phyloP scores from a whole-genome alignment of 2,888 invertebrate genomes.

The Seira musarum region DNA sequence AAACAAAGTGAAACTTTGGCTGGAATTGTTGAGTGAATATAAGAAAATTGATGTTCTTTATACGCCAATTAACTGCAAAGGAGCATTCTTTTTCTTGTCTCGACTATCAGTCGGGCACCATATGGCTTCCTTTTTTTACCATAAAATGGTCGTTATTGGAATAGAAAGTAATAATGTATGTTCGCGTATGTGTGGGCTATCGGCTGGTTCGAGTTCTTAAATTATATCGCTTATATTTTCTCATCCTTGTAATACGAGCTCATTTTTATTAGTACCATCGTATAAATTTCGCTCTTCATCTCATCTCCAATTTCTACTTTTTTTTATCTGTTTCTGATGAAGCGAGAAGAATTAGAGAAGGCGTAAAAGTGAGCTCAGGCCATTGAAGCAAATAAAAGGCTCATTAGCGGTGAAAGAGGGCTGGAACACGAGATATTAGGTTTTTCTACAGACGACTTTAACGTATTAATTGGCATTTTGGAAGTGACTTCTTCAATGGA shows the following conservation, averaged over 20 bases:
- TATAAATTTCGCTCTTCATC: neutral
- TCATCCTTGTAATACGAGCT: too few species aligned
- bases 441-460: neutral
- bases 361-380: neutral
- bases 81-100: neutral
- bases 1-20: too few species aligned
- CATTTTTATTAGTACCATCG: too few species aligned
- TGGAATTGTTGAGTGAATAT: neutral
- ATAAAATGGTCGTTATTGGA: neutral
- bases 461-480: neutral
- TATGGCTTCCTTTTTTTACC: conserved; percentile 1
- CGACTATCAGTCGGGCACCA: neutral
- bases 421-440: neutral
- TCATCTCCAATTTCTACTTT: neutral
- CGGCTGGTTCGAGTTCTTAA: too few species aligned
- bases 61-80: neutral
- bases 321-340: conserved; percentile 3
- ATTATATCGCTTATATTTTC: too few species aligned
- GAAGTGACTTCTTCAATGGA: conserved; percentile 1
- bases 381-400: conserved; percentile 33
- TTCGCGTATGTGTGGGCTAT: neutral
- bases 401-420: conserved; percentile 25
- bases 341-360: neutral
- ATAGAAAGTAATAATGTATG: neutral
- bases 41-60: conserved; percentile 1